Base-by-base conservation (phyloP, 2,797 vertebrate species). In the Megalops cyprinoides region DNA sequence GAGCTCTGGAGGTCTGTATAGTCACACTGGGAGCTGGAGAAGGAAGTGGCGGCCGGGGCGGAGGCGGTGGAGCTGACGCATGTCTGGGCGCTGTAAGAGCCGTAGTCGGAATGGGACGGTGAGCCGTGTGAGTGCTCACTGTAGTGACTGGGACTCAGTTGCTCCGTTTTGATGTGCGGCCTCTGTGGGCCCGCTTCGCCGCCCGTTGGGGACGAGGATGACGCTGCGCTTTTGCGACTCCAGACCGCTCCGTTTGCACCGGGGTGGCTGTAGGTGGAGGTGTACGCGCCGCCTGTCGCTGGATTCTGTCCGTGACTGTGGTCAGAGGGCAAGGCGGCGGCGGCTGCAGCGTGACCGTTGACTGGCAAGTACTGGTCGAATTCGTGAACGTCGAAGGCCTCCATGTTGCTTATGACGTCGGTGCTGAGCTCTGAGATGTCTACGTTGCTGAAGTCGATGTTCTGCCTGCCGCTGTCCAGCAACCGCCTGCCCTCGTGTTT, bases 401-500 rank as follows among this genome's bases (percentile, higher is more conserved):
- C 96, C 80, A 98, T 97, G 92, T 94, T 96, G 90, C 94, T 87
- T 84, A 97, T 97, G 91, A 97, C 97, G 74, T 98, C 97, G 0
- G 93, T 96, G 92, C 97, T 97, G 80, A 98, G 92, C 90, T 97
- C 96, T 0, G 95, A 96, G 91, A 98, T 97, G 92, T 98, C 97
- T 87, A 98, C 95, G 4, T 97, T 95, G 86, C 96, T 97, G 93
- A 98, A 98, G 91, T 98, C 97, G 0, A 98, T 98, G 93, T 97
- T 97, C 90, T 98, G 97, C 0, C 97, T 96, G 25, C 91, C 90
- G 0, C 89, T 88, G 69, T 95, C 95, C 84, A 84, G 86, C 53
- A 92, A 87, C 76, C 92, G 94, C 74, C 93, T 93, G 71, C 91
- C 91, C 84, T 97, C 96, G 0, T 93, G 94, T 83, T 97, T 97